These are phyloP conservation scores for Epicauta chinensis DNA, from an alignment of 1,140 invertebrate species.

Conservation along the genomic window DNA sequence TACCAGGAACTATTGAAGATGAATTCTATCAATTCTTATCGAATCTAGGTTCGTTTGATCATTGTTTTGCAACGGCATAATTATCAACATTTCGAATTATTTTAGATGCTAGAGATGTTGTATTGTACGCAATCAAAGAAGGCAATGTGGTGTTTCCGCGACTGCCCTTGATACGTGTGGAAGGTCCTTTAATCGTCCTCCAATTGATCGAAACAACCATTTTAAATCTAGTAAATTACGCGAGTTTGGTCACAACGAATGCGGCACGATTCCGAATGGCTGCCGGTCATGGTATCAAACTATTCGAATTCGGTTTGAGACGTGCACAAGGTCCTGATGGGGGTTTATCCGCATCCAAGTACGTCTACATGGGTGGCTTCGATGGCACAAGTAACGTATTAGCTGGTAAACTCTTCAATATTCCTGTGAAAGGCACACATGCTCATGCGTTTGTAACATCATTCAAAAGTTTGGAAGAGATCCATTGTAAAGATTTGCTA, in stretches of 20 bases:
- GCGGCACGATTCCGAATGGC: conserved; percentile 93
- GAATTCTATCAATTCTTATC: conserved; percentile 89
- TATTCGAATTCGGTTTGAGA: conserved; percentile 95
- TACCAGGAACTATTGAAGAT: conserved; percentile 76
- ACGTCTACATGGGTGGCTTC: conserved; percentile 96
- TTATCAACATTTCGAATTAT: not conserved
- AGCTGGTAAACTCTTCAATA: conserved; percentile 95
- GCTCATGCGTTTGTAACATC: conserved; percentile 98
- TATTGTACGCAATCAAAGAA: conserved; percentile 87
- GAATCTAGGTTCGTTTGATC: conserved; percentile 45
- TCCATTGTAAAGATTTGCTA: conserved; percentile 54
- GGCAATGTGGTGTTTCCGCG: conserved; percentile 97
- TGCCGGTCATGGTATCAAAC: conserved; percentile 75
- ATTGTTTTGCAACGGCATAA: too few species aligned
- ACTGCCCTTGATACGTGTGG: conserved; percentile 81
- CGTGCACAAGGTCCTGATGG: conserved; percentile 98
- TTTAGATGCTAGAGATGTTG: conserved; percentile 70
- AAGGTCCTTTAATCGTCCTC: conserved; percentile 88
- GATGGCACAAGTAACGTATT: conserved; percentile 98
- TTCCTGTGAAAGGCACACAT: conserved; percentile 96
- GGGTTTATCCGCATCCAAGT: conserved; percentile 94
- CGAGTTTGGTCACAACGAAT: conserved; percentile 97
- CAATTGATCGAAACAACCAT: conserved; percentile 96
- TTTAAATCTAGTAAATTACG: conserved; percentile 94
- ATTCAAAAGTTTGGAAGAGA: conserved; percentile 70